Evolutionary conservation across 2,888 invertebrate genomes (phyloP).

Genomic region (Anthophora plumipes): DNA sequence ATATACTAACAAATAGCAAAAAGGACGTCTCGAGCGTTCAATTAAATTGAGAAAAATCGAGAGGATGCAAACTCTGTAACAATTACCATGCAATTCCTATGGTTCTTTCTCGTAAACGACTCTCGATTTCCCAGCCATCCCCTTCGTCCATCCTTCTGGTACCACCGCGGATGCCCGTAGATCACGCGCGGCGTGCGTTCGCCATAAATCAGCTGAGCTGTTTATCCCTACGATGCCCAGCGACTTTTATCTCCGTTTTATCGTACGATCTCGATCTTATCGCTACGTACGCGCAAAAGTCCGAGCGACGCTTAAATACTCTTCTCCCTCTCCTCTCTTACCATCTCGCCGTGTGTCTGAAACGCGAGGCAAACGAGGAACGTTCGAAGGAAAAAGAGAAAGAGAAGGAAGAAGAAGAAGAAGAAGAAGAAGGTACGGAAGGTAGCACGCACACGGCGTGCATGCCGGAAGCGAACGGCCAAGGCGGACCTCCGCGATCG

Average conservation of each 20-base stretch:
- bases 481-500: constrained; percentile 63
- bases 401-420: not conserved
- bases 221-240: constrained; percentile 40
- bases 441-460: constrained; percentile 47
- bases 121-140: constrained; percentile 3
- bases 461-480: constrained; percentile 64
- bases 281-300: constrained; percentile 59
- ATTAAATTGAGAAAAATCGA: no score
- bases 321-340: not conserved
- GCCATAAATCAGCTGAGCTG: constrained; percentile 49
- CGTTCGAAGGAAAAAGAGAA: not conserved
- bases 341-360: constrained; percentile 2
- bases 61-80: no score
- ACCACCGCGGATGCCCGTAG: constrained; percentile 28
- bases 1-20: no score
- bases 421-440: constrained; percentile 15
- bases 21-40: no score
- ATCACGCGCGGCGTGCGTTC: constrained; percentile 40
- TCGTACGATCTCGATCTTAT: constrained; percentile 56
- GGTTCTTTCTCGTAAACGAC: not conserved
- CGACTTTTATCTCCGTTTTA: constrained; percentile 47
- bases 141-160: not conserved
- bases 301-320: constrained; percentile 49
- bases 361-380: not conserved
- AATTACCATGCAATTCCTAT: not conserved